Base-by-base conservation (phyloP, 2,113 vertebrate species). In the Ondatra zibethicus region DNA sequence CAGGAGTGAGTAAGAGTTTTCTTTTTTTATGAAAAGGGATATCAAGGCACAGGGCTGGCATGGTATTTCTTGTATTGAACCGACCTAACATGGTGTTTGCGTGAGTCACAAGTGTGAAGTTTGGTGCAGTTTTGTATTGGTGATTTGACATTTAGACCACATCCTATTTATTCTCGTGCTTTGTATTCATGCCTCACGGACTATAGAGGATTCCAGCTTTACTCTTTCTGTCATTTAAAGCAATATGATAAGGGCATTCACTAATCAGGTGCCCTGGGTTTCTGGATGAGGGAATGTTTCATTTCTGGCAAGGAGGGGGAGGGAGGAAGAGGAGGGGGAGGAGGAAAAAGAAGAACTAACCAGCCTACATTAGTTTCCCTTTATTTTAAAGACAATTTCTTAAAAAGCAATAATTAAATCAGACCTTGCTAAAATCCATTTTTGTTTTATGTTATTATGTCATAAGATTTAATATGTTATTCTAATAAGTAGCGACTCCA, bases 111-210 rank as follows among this genome's bases (percentile, higher is more conserved):
- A 70, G 98, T 97, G 98, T 96, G 98, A 96, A 97, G 88, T 98
- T 98, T 98, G 98, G 97, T 98, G 97, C 97, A 84, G 98, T 98
- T 98, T 98, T 98, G 95, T 98, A 98, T 98, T 87, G 42, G 21
- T 86, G 25, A 87, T 94, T 95, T 97, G 98, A 98, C 63, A 77
- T 97, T 97, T 98, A 98, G 97, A 97, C 94, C 95, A 97, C 97
- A 95, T 96, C 96, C 96, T 98, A 99, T 99, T 99, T 99, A 99
- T 99, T 98, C 98, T 98, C 98, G 96, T 98, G 98, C 98, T 99
- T 99, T 98, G 93, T 98, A 98, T 98, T 98, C 98, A 98, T 98
- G 98, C 95, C 97, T 98, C 98, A 97, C 96, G 85, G 98, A 98
- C 94, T 93, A 58, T 97, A 98, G 98, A 98, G 96, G 97, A 97